Evolutionary conservation across 1,140 invertebrate genomes (phyloP).

Genomic region (Megathymus violae): DNA sequence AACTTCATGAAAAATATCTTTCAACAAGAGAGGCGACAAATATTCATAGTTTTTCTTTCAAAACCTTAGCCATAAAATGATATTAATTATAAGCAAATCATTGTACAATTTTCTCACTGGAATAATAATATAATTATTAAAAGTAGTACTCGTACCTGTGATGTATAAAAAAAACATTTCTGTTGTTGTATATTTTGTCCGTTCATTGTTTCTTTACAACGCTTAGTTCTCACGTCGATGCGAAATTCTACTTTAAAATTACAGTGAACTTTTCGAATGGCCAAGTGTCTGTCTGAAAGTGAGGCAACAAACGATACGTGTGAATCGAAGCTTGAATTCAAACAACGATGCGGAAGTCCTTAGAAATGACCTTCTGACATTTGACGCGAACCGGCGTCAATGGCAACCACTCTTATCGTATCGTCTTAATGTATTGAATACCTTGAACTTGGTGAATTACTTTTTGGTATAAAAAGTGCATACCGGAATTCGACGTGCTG

Average conservation of each 20-base stretch:
- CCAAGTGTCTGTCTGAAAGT: constrained; percentile 14
- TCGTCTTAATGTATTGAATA: constrained; percentile 19
- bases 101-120: constrained; percentile 38
- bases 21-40: background rate
- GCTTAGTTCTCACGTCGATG: constrained; percentile 45
- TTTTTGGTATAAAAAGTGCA: constrained; percentile 68
- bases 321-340: constrained; percentile 18
- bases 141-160: constrained; percentile 27
- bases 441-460: constrained; percentile 41
- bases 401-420: constrained; percentile 29
- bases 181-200: constrained; percentile 45
- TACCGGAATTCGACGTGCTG: constrained; percentile 68
- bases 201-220: constrained; percentile 49
- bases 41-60: no score
- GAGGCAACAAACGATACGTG: constrained; percentile 3
- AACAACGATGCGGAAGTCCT: constrained; percentile 58
- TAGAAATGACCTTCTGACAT: constrained; percentile 61
- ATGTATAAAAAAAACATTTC: constrained; percentile 19
- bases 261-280: background rate
- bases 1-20: background rate
- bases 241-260: constrained; percentile 40
- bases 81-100: constrained; percentile 1
- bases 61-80: background rate
- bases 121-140: constrained; percentile 39
- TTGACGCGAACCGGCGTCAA: constrained; percentile 52